Evolutionary conservation across 64 coral and sea anemone genomes (phyloP), one percentile per base, ranked within the genome.

Genomic region (Pocillopora verrucosa): DNA sequence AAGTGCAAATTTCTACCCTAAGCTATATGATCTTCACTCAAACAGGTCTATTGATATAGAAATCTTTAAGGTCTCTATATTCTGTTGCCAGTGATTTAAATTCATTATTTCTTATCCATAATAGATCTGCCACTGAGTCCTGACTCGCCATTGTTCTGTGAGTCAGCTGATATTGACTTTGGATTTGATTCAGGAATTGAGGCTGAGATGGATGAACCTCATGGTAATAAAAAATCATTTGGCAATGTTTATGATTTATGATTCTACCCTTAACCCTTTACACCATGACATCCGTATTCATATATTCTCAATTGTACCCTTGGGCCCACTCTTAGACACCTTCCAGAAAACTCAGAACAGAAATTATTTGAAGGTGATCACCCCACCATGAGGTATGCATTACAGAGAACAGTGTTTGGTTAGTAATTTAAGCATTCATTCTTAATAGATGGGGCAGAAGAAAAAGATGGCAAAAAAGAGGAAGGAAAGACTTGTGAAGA

Each of bases 161-260:
- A 85, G 25, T 25, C 82, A 57, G 82, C 64, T 58, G 91, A 93
- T 13, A 60, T 96, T 36, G 94, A 96, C 19, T 88, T 96, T 17
- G 92, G 94, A 60, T 96, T 87, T 90, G 94, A 96, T 57, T 96
- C 94, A 60, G 94, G 94, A 59, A 96, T 96, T 70, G 94, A 96
- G 58, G 94, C 94, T 19, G 94, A 96, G 58, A 90, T 96, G 77
- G 91, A 96, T 91, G 94, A 96, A 34, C n/a, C 64, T 25, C 82
- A 90, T 74, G 94, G 94, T 96, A 76, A 69, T 51, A 51, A 51
- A 4, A 51, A 24, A 51, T 80, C 16, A 57, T 80, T 59, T 59
- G 19, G 24, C 17, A 60, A 13, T 57, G 7, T 37, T 57, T 30
- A 30, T 30, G 30, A 30, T 30, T 30, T 30, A 30, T 30, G 30